These are phyloP conservation scores for Cyclopterus lumpus DNA, from an alignment of 2,797 vertebrate species.

Conservation along the genomic window DNA sequence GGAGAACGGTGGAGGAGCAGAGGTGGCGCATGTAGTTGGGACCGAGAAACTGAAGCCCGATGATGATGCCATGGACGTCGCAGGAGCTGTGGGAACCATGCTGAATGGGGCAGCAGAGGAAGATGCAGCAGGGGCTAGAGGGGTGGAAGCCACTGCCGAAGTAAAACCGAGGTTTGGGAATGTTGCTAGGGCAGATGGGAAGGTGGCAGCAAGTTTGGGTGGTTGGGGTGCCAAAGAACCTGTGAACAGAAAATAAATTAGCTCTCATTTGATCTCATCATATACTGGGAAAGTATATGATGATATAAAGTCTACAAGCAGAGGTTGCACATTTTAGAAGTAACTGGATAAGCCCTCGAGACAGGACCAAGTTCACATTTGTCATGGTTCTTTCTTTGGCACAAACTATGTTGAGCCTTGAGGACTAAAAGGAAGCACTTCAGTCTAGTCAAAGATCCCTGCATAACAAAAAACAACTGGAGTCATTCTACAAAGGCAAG, in stretches of 20 bases:
- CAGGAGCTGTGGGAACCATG: slow-evolving; percentile 66
- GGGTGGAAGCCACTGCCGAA: slow-evolving; percentile 41
- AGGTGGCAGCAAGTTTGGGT: slow-evolving; percentile 50
- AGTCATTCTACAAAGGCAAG: background rate
- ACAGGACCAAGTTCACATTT: background rate
- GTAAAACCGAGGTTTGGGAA: slow-evolving; percentile 64
- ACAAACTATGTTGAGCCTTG: background rate
- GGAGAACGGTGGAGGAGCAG: slow-evolving; percentile 65
- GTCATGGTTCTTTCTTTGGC: background rate
- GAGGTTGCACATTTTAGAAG: background rate
- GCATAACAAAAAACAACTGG: background rate
- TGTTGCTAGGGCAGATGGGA: slow-evolving; percentile 40
- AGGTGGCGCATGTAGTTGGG: slow-evolving; percentile 55
- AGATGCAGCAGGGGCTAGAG: slow-evolving; percentile 48
- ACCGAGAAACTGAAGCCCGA: slow-evolving; percentile 71
- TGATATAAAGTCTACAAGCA: slow-evolving; percentile 5
- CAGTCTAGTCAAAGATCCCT: background rate
- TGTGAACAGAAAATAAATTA: slow-evolving; percentile 46
- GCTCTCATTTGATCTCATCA: slow-evolving; percentile 18
- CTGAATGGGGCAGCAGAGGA: slow-evolving; percentile 67
- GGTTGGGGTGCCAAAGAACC: slow-evolving; percentile 58
- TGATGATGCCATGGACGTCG: slow-evolving; percentile 53
- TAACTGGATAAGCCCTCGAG: background rate
- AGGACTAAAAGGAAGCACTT: background rate
- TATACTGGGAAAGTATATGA: background rate